Base-by-base conservation (phyloP, 2,797 vertebrate species). In the Eurystomus glaucurus region DNA sequence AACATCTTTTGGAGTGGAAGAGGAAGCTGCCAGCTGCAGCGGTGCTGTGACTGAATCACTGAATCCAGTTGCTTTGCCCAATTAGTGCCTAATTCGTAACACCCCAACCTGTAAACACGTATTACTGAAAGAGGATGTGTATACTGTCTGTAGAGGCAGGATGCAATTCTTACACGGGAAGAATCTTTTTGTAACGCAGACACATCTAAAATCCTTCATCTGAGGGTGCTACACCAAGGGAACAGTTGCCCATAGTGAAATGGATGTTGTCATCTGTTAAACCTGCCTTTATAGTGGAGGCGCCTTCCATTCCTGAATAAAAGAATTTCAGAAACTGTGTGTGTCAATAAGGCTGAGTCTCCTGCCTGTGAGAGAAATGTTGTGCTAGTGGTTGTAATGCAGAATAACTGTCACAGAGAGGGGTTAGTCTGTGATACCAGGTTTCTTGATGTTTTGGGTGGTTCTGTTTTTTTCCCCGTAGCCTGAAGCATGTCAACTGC, bases 261-360 rank as follows among this genome's bases (percentile, higher is more conserved):
- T n/a, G 23, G 28, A 51, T 26, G 5, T 58, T 82, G 13, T 50
- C 11, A 46, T 28, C n/a, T 68, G 19, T 68, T 71, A 51, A 68
- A 55, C 11, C 46, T 72, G 4, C 23, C 19, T 0, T 54, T 2
- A 3, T 41, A 14, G 4, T n/a, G 23, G 9, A 69, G 21, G 16
- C 10, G 31, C 14, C 11, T 6, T 55, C 39, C 3, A 8, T n/a
- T n/a, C n/a, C 58, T 46, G 26, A 72, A 76, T 88, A 26, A 54
- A 74, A 85, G 31, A 4, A 22, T 78, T 88, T 58, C 16, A 82
- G 66, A 78, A 66, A 54, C 6, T 39, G 3, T 62, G 14, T 20
- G 11, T 0, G 1, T 50, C 15, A 18, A 6, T 75, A 48, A 72
- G 43, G 14, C 41, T 28, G n/a, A 33, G 15, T 60, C 11, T 84